Evolutionary conservation across 1,140 invertebrate genomes (phyloP), one percentile per base, ranked within the genome.

Genomic region (Cecropterus lyciades): DNA sequence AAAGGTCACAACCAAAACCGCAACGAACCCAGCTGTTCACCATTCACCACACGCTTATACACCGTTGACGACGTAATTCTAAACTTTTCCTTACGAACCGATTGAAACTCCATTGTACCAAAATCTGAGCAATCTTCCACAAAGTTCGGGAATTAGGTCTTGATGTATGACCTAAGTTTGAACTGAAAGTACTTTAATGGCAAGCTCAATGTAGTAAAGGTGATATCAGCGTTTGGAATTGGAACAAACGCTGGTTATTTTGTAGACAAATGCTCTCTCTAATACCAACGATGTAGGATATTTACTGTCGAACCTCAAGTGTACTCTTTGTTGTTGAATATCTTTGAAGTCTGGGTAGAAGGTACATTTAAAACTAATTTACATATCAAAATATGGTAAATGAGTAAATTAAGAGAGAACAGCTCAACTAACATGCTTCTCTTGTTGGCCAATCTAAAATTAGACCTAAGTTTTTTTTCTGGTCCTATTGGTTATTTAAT

Each of bases 31-130:
- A 40, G 30, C 30, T 33, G 30, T 40, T 40, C 10, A 1, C 37
- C 37, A 40, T 40, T 33, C 30, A 33, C 30, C 30, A 33, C 30
- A 40, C 37, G 9, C 37, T 40, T 2, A 40, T 60, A 48, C 59
- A 24, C 49, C 52, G 42, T 66, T n/a, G 24, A 49, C 30, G 45
- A 33, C 43, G 43, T 11, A 16, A 62, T 40, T 49, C 11, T 14
- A 37, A 66, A 66, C 16, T 66, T 66, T 65, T 57, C 14, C 24
- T 55, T 43, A 30, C 46, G 49, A 66, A 66, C 43, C 51, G 20
- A 60, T 60, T 60, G 56, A 60, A 60, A 60, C 56, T 60, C 56
- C 43, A 60, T 60, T 60, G 43, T 60, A 60, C 56, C 43, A 48
- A 60, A 60, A 60, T 60, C 56, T 11, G 24, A 60, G 56, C 56